A percentile compares a stretch with the other conserved stretches of the same genome.
Conservation (phyloP, 1,140 invertebrate genomes). For the Telenomus remus region DNA sequence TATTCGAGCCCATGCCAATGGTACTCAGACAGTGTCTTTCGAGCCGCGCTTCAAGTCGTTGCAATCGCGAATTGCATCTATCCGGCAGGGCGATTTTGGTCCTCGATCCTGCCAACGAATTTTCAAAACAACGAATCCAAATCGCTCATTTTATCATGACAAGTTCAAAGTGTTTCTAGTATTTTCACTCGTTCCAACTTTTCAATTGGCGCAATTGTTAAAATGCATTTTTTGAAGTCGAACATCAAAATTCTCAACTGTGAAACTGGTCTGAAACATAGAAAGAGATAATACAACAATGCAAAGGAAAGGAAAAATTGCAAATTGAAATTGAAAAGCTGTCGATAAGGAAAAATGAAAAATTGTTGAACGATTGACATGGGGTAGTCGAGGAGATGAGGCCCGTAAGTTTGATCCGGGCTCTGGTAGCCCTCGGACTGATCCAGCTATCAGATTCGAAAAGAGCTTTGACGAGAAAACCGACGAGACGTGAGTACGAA, state of each 20-base stretch:
- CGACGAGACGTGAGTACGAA: conserved; percentile 9
- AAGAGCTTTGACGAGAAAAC: not conserved
- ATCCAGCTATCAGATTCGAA: conserved; percentile 31
- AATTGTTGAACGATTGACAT: conserved; percentile 29
- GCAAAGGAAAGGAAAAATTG: no score
- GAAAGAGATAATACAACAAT: not conserved
- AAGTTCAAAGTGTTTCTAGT: no score
- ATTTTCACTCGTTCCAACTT: no score
- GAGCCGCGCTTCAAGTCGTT: conserved; percentile 67
- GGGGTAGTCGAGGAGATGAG: conserved; percentile 68
- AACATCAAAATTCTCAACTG: no score
- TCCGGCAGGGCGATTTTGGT: not conserved
- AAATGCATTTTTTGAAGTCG: no score
- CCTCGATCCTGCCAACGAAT: no score
- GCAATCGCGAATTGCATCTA: conserved; percentile 54
- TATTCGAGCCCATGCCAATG: conserved; percentile 70
- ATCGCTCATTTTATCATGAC: no score
- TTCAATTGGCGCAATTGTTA: no score
- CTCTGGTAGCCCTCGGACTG: conserved; percentile 48
- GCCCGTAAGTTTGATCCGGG: conserved; percentile 61
- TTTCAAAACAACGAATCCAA: no score
- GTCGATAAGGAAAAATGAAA: no score
- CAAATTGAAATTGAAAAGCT: no score
- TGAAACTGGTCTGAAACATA: no score
- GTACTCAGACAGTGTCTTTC: conserved; percentile 72